A percentile compares a stretch with the other conserved stretches of the same genome.
These are phyloP conservation scores for Cetoscarus ocellatus DNA, from an alignment of 2,797 vertebrate species.

Conservation along the genomic window DNA sequence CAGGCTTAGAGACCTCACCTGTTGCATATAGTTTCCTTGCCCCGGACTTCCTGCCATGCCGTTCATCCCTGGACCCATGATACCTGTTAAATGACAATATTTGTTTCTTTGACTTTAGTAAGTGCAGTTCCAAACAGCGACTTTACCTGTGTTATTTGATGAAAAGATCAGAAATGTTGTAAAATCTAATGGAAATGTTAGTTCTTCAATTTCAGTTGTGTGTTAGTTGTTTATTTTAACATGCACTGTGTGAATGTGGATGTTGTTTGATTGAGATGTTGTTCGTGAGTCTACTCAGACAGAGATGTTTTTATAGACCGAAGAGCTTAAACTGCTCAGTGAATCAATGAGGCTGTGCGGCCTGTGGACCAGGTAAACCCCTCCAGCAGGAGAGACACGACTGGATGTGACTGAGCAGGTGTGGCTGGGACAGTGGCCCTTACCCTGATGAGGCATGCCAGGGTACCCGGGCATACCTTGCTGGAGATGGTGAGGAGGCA, in stretches of 20 bases:
- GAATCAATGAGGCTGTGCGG: constrained; percentile 49
- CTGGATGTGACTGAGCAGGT: constrained; percentile 85
- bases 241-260: constrained; percentile 55
- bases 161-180: constrained; percentile 16
- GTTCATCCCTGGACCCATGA: constrained; percentile 87
- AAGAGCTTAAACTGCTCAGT: constrained; percentile 36
- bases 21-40: constrained; percentile 91
- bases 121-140: background rate
- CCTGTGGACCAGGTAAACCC: constrained; percentile 80
- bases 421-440: constrained; percentile 84
- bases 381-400: constrained; percentile 83
- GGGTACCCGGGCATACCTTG: constrained; percentile 96
- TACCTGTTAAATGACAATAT: constrained; percentile 71
- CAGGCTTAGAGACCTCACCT: constrained; percentile 81
- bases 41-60: constrained; percentile 93
- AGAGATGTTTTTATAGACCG: constrained; percentile 22
- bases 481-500: constrained; percentile 91
- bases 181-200: constrained; percentile 40
- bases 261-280: constrained; percentile 32
- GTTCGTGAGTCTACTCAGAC: constrained; percentile 26
- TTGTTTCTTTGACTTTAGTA: constrained; percentile 16
- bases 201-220: constrained; percentile 42
- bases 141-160: constrained; percentile 3
- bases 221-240: constrained; percentile 64
- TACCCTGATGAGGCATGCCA: constrained; percentile 97